phyloP scores from a whole-genome alignment of 2,113 vertebrate species.

The Chionomys nivalis region DNA sequence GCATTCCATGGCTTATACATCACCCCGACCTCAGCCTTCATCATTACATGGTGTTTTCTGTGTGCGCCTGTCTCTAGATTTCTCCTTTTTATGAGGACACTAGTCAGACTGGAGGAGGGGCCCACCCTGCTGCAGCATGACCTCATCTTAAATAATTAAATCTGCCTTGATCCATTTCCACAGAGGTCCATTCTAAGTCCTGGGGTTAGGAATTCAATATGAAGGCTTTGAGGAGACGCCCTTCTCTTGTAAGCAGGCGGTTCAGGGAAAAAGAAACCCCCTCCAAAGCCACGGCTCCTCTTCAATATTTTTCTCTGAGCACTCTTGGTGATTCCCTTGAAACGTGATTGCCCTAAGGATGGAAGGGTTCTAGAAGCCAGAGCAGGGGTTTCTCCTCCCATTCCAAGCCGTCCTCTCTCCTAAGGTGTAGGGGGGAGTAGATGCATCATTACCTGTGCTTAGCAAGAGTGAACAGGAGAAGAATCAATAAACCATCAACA shows the following conservation, averaged over 20 bases:
- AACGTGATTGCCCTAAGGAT: neutral
- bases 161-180: neutral
- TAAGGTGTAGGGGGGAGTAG: neutral
- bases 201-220: neutral
- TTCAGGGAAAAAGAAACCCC: neutral
- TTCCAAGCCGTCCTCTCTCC: neutral
- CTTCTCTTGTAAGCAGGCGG: neutral
- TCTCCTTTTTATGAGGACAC: neutral
- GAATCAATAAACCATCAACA: neutral
- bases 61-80: neutral
- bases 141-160: constrained; percentile 12
- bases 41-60: neutral
- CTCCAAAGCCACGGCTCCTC: neutral
- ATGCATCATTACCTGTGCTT: neutral
- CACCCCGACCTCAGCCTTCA: neutral
- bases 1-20: neutral
- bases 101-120: neutral
- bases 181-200: neutral
- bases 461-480: neutral
- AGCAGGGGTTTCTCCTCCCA: neutral
- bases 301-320: neutral
- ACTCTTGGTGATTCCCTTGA: neutral
- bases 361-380: neutral
- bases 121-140: neutral
- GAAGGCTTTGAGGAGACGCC: neutral